phyloP scores from a whole-genome alignment of 2,113 vertebrate species.

The Oncorhynchus tshawytscha region DNA sequence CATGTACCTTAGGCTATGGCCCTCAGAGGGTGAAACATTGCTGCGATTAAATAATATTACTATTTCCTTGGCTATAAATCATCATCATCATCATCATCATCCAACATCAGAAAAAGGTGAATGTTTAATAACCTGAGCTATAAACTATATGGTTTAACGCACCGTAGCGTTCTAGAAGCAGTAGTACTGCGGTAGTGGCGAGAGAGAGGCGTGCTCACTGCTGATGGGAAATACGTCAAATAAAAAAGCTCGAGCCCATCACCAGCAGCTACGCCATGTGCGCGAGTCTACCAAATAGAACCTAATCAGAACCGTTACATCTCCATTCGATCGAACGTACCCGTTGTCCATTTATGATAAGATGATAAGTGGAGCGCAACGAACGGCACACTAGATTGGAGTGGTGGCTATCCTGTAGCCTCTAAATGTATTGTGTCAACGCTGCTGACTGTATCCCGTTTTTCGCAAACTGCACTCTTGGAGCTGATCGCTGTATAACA shows the following conservation, averaged over 20 bases:
- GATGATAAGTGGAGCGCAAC: conserved; percentile 5
- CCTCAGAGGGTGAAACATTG: neutral
- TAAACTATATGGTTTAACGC: conserved; percentile 33
- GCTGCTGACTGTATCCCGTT: neutral
- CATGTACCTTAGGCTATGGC: neutral
- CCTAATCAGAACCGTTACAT: neutral
- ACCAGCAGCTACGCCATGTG: conserved; percentile 50
- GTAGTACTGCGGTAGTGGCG: conserved; percentile 60
- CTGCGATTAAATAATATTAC: neutral
- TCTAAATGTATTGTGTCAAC: neutral
- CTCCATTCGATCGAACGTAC: neutral
- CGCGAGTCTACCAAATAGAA: conserved; percentile 10
- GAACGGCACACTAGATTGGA: neutral
- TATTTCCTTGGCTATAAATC: neutral
- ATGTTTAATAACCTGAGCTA: neutral
- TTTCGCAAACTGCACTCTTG: neutral
- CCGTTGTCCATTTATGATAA: neutral
- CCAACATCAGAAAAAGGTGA: neutral
- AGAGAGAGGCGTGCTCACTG: neutral
- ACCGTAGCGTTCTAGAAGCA: conserved; percentile 31
- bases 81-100: neutral
- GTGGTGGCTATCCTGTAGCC: neutral
- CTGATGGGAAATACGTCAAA: neutral
- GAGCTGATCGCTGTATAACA: neutral
- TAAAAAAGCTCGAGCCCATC: conserved; percentile 38